These are phyloP conservation scores for Eremobia ochroleuca DNA, from an alignment of 2,888 invertebrate genomes.

Conservation along the genomic window DNA sequence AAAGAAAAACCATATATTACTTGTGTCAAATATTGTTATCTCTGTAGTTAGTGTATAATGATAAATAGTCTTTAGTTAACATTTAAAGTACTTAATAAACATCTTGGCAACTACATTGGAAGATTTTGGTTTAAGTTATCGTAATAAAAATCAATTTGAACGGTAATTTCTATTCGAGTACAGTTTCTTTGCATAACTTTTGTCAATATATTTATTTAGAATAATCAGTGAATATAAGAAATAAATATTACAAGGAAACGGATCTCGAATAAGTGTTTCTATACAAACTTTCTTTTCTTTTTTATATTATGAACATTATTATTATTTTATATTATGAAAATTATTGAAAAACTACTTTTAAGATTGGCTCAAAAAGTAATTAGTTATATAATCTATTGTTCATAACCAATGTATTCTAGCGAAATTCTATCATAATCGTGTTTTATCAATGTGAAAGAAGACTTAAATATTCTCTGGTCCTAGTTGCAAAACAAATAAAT, in stretches of 20 bases:
- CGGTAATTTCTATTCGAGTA: slow-evolving; percentile 5
- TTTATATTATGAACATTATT: background rate
- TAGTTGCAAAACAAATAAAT: background rate
- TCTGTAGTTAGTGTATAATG: slow-evolving; percentile 21
- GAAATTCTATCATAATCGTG: background rate
- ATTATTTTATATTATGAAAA: slow-evolving; percentile 1
- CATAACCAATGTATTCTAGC: slow-evolving; percentile 9
- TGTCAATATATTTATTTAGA: background rate
- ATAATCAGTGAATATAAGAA: slow-evolving; percentile 10
- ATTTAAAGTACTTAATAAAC: slow-evolving; percentile 61
- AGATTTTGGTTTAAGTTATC: slow-evolving; percentile 71
- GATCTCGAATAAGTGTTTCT: slow-evolving; percentile 1
- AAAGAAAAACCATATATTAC: slow-evolving; percentile 15
- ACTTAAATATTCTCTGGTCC: background rate
- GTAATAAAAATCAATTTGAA: slow-evolving; percentile 32
- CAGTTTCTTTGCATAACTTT: slow-evolving; percentile 39
- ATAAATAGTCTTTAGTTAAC: slow-evolving; percentile 48
- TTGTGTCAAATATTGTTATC: background rate
- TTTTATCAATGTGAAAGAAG: slow-evolving; percentile 6
- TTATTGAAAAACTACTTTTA: background rate
- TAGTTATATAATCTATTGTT: background rate
- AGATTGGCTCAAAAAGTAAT: slow-evolving; percentile 6
- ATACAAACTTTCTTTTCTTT: slow-evolving; percentile 3
- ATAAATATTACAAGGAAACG: slow-evolving; percentile 10
- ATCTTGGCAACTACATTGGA: slow-evolving; percentile 77